These are phyloP conservation scores for Spinibarbus caldwelli DNA, from an alignment of 2,797 vertebrate species.

Conservation along the genomic window DNA sequence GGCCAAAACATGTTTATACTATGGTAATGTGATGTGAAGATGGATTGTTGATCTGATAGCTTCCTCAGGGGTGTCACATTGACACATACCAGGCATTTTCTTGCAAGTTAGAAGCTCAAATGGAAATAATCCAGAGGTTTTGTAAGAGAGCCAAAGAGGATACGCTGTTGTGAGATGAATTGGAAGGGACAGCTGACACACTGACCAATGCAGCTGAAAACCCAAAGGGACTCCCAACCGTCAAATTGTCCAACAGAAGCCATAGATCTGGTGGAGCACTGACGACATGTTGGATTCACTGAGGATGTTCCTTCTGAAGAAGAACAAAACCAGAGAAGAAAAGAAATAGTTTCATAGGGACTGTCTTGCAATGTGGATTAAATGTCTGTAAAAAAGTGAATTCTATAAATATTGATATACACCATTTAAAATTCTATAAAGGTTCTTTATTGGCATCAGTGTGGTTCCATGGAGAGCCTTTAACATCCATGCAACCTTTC, in stretches of 20 bases:
- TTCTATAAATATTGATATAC: too few species aligned
- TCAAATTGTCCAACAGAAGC: conserved; percentile 17
- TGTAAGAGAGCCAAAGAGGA: conserved; percentile 56
- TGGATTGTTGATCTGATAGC: conserved; percentile 54
- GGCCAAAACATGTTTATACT: conserved; percentile 47
- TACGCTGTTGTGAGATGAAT: conserved; percentile 56
- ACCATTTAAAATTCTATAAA: too few species aligned
- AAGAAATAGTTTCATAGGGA: background rate
- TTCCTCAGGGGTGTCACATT: conserved; percentile 58
- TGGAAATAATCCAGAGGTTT: conserved; percentile 56
- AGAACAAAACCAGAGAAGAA: background rate
- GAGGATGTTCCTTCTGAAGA: conserved; percentile 11
- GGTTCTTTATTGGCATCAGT: background rate
- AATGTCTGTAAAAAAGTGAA: background rate
- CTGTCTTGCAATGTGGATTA: background rate
- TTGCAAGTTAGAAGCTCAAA: conserved; percentile 49
- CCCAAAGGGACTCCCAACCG: conserved; percentile 17
- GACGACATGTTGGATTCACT: conserved; percentile 30
- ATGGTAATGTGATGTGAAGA: conserved; percentile 44
- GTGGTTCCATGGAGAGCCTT: background rate
- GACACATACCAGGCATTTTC: conserved; percentile 62
- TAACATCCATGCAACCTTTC: background rate
- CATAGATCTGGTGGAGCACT: conserved; percentile 23
- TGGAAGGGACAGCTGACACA: conserved; percentile 57
- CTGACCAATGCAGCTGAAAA: conserved; percentile 55